Evolutionary conservation across 2,888 invertebrate genomes (phyloP), one percentile per base, ranked within the genome.

Genomic region (Hymenopus coronatus): DNA sequence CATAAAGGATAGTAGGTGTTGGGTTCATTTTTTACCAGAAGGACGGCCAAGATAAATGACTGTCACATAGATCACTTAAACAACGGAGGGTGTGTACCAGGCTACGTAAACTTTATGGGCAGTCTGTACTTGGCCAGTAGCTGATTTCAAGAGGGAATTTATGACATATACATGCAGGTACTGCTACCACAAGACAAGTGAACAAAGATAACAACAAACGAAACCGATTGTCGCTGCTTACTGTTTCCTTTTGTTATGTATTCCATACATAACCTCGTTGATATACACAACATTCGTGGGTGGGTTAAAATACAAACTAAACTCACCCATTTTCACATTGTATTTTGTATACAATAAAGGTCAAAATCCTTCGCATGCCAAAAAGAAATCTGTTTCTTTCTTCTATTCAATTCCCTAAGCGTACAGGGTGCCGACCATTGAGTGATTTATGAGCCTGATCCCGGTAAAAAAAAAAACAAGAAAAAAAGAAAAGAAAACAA

Each of bases 301-400:
- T 88, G 88, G 88, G 84, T 83, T 87, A 54, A 86, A 82, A 89
- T 40, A 89, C 89, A 84, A 88, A 70, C 54, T 25, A 70, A 90
- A 89, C 87, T 90, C 88, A 89, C 90, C 88, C 87, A 87, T 88
- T 84, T 89, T 85, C 82, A 82, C 88, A 83, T 88, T 89, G 88
- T 85, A 90, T 88, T 89, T 88, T 87, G 87, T 85, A 83, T 46
- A 89, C 90, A 90, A 90, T 90, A 90, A 88, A 88, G 90, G 90
- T 90, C 90, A 90, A 87, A 90, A 90, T 90, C 90, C 90, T 89
- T 83, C 84, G 84, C 88, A 70, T 88, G 88, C 88, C 88, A 88
- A 84, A 87, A 87, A 87, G 84, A 88, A 84, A 88, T 87, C 89
- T 89, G 84, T 89, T 89, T 89, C 87, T 89, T 87, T 89, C 87